A percentile compares a stretch with the other conserved stretches of the same genome.
These are phyloP conservation scores for Saguinus midas DNA, from an alignment of 2,113 vertebrate genomes.

Conservation along the genomic window DNA sequence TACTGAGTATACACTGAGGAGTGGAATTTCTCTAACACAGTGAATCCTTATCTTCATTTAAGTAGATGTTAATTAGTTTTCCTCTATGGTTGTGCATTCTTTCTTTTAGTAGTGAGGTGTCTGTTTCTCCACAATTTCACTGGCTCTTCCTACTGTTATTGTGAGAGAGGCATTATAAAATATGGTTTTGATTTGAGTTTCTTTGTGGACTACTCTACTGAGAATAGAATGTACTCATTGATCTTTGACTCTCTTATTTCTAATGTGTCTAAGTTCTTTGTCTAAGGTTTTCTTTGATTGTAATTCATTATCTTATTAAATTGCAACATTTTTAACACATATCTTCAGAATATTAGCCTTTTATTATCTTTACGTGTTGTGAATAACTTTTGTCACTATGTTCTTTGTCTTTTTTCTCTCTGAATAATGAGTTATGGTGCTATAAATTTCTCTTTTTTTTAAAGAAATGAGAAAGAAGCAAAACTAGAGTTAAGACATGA, in stretches of 20 bases:
- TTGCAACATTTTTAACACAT: neutral
- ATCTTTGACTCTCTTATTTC: neutral
- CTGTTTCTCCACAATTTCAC: neutral
- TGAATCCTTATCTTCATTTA: neutral
- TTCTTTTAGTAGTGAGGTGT: neutral
- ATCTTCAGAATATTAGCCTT: neutral
- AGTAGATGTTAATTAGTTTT: neutral
- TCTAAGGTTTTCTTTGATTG: neutral
- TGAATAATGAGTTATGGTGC: neutral
- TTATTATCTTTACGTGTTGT: neutral
- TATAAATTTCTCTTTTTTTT: too few relatives aligned
- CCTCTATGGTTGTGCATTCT: neutral
- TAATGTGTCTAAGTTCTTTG: neutral
- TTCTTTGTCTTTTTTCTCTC: neutral
- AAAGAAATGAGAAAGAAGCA: slow-evolving; percentile 83
- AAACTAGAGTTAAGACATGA: slow-evolving; percentile 85
- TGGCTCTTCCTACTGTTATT: neutral
- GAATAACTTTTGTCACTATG: neutral
- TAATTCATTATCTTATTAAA: neutral
- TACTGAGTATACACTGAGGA: neutral
- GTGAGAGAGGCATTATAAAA: neutral
- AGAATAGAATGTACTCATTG: neutral
- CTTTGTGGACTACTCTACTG: neutral
- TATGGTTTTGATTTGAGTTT: neutral
- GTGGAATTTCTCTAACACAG: neutral